Evolutionary conservation across 2,113 vertebrate genomes (phyloP).

Genomic region (Phyllostomus discolor): DNA sequence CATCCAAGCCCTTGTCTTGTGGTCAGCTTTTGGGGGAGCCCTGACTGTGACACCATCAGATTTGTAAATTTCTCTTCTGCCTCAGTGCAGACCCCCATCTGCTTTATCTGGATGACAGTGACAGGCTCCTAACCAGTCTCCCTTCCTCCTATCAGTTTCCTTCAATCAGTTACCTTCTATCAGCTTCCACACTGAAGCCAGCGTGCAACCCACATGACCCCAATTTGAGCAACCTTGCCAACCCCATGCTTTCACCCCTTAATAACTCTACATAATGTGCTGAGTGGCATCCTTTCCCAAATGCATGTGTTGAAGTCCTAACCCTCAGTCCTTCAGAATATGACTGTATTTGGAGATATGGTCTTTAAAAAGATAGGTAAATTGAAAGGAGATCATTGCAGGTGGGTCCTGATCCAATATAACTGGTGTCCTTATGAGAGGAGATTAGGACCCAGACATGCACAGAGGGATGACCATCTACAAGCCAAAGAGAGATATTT

Average conservation of each 20-base stretch:
- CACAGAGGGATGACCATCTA: not conserved
- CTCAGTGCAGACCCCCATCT: not conserved
- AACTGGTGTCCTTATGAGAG: not conserved
- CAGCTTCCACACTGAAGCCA: not conserved
- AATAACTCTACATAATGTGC: not conserved
- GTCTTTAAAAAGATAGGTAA: not conserved
- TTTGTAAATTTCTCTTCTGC: not conserved
- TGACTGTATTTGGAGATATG: not conserved
- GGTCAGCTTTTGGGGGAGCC: not conserved
- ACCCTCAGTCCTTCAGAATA: not conserved
- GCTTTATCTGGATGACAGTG: not conserved
- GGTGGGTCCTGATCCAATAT: not conserved
- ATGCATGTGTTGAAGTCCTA: not conserved
- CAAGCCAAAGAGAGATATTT: not conserved
- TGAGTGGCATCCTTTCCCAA: not conserved
- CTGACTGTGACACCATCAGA: no score
- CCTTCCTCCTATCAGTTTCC: not conserved
- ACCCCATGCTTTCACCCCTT: rapidly evolving
- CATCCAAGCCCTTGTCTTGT: not conserved
- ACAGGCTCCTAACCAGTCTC: not conserved
- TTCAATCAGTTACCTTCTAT: not conserved
- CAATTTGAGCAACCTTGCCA: not conserved
- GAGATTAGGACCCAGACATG: not conserved
- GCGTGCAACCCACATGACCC: not conserved
- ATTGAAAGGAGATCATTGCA: no score